Evolutionary conservation across 2,113 vertebrate species (phyloP).

Genomic region (Pelvicachromis taeniatus): DNA sequence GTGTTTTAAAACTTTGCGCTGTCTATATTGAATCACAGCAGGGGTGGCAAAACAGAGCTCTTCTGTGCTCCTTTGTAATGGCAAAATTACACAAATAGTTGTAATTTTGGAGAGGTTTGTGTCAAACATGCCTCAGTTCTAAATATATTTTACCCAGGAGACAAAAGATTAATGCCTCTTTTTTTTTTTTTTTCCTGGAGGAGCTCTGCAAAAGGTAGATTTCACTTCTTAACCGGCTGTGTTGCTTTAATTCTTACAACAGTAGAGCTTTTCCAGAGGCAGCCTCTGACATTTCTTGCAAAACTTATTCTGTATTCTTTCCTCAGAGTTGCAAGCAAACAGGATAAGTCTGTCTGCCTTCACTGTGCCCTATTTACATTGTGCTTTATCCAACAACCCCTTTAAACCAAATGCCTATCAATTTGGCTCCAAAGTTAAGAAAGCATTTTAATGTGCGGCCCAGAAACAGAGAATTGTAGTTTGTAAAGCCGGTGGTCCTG

Average conservation of each 20-base stretch:
- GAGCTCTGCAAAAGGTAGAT: not conserved
- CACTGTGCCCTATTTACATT: constrained; percentile 28
- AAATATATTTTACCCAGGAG: constrained; percentile 24
- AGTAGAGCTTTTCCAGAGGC: constrained; percentile 28
- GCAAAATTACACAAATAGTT: constrained; percentile 19
- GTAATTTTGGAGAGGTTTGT: not conserved
- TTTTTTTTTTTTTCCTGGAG: constrained; percentile 31
- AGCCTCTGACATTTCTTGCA: constrained; percentile 30
- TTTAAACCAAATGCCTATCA: constrained; percentile 15
- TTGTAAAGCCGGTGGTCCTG: not conserved
- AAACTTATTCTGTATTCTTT: constrained; percentile 29
- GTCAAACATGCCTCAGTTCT: not conserved
- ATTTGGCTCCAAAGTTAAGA: not conserved
- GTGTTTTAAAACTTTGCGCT: constrained; percentile 22
- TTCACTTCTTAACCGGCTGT: not conserved
- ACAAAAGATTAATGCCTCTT: constrained; percentile 9
- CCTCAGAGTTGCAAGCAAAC: constrained; percentile 21
- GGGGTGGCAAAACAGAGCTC: not conserved
- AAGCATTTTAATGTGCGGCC: not conserved
- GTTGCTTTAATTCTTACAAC: constrained; percentile 14
- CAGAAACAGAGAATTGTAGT: not conserved
- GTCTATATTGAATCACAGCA: constrained; percentile 8
- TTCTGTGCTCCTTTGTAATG: not conserved
- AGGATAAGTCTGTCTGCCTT: constrained; percentile 24
- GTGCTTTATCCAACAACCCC: not conserved